Conservation (phyloP, 2,797 vertebrate genomes). For the Loris lydekkerianus region DNA sequence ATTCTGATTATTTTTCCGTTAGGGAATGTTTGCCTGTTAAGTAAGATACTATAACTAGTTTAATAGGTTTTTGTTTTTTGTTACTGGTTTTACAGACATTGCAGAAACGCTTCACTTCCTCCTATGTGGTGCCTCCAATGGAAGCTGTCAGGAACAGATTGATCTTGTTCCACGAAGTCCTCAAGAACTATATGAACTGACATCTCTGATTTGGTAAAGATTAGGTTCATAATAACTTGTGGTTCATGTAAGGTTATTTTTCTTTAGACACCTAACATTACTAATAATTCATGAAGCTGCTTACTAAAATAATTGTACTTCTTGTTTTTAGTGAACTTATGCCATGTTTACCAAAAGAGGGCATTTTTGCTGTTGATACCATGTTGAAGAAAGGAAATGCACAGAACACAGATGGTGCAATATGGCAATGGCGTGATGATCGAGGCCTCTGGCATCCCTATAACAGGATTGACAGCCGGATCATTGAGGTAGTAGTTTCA, state of each 20-base stretch:
- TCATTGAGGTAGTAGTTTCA: conserved; percentile 96
- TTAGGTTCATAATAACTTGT: neutral
- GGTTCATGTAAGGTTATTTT: neutral
- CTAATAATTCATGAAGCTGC: neutral
- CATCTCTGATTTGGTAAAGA: conserved; percentile 98
- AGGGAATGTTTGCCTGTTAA: neutral
- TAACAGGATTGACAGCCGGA: conserved; percentile 99
- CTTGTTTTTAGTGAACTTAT: conserved; percentile 95
- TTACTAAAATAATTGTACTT: conserved; percentile 77
- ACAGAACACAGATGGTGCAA: conserved; percentile 98
- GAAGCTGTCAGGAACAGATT: conserved; percentile 99
- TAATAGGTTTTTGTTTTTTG: conserved; percentile 62
- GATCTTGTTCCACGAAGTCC: conserved; percentile 98
- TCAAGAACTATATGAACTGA: conserved; percentile 99
- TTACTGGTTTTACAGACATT: conserved; percentile 92
- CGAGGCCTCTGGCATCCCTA: conserved; percentile 99
- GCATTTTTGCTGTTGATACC: conserved; percentile 98
- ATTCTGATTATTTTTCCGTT: neutral
- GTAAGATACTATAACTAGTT: neutral
- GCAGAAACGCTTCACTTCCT: conserved; percentile 99
- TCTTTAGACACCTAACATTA: neutral
- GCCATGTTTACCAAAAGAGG: conserved; percentile 99
- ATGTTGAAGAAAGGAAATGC: conserved; percentile 99
- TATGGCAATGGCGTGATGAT: conserved; percentile 99
- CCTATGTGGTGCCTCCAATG: conserved; percentile 97